Evolutionary conservation across 2,888 invertebrate species (phyloP).

Genomic region (Amiota communis): DNA sequence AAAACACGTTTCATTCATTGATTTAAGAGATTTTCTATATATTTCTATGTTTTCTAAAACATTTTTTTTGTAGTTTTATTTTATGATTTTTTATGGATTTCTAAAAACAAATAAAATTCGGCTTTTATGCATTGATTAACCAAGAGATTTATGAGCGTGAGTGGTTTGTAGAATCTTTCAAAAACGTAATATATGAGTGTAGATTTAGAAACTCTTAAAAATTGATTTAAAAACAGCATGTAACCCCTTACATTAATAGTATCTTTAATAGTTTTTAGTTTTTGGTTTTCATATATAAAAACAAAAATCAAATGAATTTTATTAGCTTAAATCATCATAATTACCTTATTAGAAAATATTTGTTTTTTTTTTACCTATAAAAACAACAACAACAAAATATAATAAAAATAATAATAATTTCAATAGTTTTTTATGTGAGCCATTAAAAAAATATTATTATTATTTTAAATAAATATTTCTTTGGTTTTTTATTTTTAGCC

Average conservation of each 20-base stretch:
- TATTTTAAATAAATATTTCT: too few relatives aligned
- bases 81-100: constrained; percentile 42
- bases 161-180: background rate
- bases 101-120: constrained; percentile 1
- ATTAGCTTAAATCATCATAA: constrained; percentile 2
- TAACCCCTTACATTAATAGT: too few relatives aligned
- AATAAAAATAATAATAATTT: too few relatives aligned
- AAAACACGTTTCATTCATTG: constrained; percentile 57
- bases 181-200: too few relatives aligned
- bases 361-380: too few relatives aligned
- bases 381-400: too few relatives aligned
- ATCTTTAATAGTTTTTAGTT: too few relatives aligned
- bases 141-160: constrained; percentile 10
- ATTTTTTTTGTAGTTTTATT: constrained; percentile 45
- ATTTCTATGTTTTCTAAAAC: constrained; percentile 37
- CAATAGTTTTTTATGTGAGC: constrained; percentile 18
- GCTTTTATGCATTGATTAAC: constrained; percentile 4
- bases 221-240: too few relatives aligned
- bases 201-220: too few relatives aligned
- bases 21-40: constrained; percentile 51
- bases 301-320: background rate
- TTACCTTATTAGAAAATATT: too few relatives aligned
- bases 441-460: constrained; percentile 19
- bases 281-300: too few relatives aligned
- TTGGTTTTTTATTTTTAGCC: too few relatives aligned